Evolutionary conservation across 2,888 invertebrate species (phyloP), one percentile per base, ranked within the genome.

Genomic region (Melinaea marsaeus): DNA sequence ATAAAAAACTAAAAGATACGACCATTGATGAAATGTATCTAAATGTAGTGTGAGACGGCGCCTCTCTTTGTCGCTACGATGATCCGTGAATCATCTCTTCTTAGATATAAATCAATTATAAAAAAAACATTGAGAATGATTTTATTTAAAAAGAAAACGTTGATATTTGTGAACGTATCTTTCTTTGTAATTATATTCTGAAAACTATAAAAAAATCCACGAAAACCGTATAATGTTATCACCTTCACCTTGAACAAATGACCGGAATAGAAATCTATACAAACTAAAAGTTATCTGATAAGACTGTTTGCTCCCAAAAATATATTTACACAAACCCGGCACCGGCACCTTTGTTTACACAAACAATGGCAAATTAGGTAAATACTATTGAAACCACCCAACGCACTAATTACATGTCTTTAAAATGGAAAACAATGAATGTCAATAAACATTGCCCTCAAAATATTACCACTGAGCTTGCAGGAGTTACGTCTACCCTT

Each of bases 21-120:
- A 77, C 78, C 83, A 81, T 83, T 84, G 84, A 83, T 77, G 79
- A 84, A 79, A 80, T 76, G 77, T 79, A 80, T 80, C 79, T 80
- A 73, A 81, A 82, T 79, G 75, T 75, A 80, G 71, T 75, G 83
- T 84, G 85, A 85, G 83, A 79, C 79, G 77, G 77, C 81, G 80
- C 84, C 79, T 77, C 76, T 78, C 77, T 80, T 76, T 77, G 77
- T 63, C 63, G 60, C 75, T 74, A 76, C 80, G 76, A 80, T 81
- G 75, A 78, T 74, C 76, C 75, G 78, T 78, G 77, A 80, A 79
- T 72, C 71, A 66, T 71, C 67, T 42, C 7, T 42, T 9, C 42
- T 42, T 42, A 9, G 42, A 37, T 42, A 9, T 42, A 42, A 42
- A 42, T 42, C 32, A 47, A 57, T 46, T 45, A 32, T 13, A n/a